phyloP scores from a whole-genome alignment of 2,113 vertebrate species.

The Prinia subflava region DNA sequence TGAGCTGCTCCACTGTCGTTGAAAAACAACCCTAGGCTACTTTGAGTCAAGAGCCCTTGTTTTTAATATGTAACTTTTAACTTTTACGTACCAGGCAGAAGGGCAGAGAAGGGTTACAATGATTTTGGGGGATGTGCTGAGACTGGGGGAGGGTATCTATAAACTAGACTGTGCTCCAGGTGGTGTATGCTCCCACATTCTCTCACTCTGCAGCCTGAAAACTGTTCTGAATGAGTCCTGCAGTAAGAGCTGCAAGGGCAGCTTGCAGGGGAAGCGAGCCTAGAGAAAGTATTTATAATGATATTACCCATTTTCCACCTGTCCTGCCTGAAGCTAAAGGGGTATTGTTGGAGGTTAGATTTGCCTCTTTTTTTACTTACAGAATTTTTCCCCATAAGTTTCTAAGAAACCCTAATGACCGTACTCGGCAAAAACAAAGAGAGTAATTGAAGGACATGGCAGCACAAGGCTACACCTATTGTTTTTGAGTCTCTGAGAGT shows the following conservation, averaged over 20 bases:
- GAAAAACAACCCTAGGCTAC: slow-evolving; percentile 1
- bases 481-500: too few relatives aligned
- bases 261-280: background rate
- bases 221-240: background rate
- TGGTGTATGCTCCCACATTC: background rate
- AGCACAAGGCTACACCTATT: too few relatives aligned
- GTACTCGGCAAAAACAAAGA: too few relatives aligned
- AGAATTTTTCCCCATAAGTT: too few relatives aligned
- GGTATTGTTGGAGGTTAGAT: too few relatives aligned
- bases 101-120: background rate
- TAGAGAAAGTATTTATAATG: background rate
- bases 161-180: background rate
- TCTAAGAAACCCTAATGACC: too few relatives aligned
- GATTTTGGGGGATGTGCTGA: background rate
- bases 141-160: background rate
- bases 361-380: too few relatives aligned
- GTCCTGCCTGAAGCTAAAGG: background rate
- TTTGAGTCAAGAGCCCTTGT: background rate
- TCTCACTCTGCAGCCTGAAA: background rate
- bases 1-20: background rate
- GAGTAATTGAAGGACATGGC: too few relatives aligned
- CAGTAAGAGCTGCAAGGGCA: background rate
- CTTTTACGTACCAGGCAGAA: background rate
- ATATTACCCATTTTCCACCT: background rate
- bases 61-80: slow-evolving; percentile 21